phyloP scores from a whole-genome alignment of 2,797 vertebrate genomes.

The Muraenolepis orangiensis region DNA sequence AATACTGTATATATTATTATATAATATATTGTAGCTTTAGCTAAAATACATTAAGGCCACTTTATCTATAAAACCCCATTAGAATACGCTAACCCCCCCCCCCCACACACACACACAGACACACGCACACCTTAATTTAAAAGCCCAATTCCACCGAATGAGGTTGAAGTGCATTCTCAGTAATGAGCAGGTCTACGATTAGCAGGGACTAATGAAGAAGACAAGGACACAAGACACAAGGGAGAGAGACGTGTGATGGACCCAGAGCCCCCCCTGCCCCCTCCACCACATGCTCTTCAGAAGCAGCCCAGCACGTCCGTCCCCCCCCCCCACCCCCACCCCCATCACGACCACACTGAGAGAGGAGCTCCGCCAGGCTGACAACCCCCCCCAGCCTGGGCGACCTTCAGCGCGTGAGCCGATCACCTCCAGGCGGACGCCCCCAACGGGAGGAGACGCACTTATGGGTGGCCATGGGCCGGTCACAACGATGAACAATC shows the following conservation, averaged over 20 bases:
- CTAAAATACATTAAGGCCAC: neutral
- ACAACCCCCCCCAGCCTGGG: constrained; percentile 75
- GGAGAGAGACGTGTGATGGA: constrained; percentile 54
- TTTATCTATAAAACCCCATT: neutral
- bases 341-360: constrained; percentile 59
- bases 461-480: neutral
- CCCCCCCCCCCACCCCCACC: constrained; percentile 50
- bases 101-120: neutral
- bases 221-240: constrained; percentile 40
- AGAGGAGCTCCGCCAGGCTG: constrained; percentile 62
- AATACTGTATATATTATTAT: no score
- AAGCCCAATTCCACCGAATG: neutral
- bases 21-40: neutral
- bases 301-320: constrained; percentile 61
- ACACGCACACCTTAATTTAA: neutral
- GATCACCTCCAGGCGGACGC: constrained; percentile 67
- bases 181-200: neutral
- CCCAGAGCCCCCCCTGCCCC: constrained; percentile 54
- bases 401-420: constrained; percentile 78
- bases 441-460: constrained; percentile 56
- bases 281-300: constrained; percentile 50
- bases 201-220: constrained; percentile 17
- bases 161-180: neutral
- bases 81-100: no score
- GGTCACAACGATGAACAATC: constrained; percentile 31